These are phyloP conservation scores for Eonycteris spelaea DNA, from an alignment of 2,113 vertebrate species.

Conservation along the genomic window DNA sequence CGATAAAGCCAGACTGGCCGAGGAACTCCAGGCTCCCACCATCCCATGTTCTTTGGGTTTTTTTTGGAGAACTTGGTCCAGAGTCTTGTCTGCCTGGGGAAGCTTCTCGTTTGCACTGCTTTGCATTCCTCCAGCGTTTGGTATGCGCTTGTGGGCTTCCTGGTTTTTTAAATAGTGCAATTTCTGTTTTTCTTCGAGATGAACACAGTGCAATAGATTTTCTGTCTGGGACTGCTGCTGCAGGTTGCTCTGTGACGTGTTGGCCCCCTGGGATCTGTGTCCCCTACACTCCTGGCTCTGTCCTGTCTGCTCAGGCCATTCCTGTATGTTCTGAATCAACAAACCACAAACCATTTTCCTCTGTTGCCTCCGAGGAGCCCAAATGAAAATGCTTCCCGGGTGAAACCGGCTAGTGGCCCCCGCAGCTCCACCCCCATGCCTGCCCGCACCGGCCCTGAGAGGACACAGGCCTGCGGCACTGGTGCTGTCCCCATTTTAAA, in stretches of 20 bases:
- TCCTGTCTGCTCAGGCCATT: not conserved
- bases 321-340: constrained; percentile 17
- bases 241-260: not conserved
- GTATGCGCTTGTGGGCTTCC: constrained; percentile 28
- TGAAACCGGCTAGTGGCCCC: not conserved
- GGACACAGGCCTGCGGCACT: accelerated
- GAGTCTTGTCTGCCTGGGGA: not conserved
- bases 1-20: not conserved
- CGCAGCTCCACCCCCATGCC: accelerated
- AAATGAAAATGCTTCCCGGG: not conserved
- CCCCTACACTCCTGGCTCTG: not conserved
- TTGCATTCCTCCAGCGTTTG: not conserved
- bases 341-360: constrained; percentile 10
- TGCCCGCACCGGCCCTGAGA: not conserved
- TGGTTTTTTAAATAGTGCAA: constrained; percentile 12
- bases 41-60: not conserved
- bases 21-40: not conserved
- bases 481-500: accelerated
- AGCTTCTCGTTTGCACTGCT: not conserved
- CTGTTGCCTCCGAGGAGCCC: not conserved
- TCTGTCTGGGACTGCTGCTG: not conserved
- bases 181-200: constrained; percentile 56
- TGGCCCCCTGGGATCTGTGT: not conserved
- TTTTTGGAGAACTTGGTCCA: not conserved
- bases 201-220: not conserved